Conservation (phyloP, 2,797 vertebrate genomes). For the Oryzias sinensis region DNA sequence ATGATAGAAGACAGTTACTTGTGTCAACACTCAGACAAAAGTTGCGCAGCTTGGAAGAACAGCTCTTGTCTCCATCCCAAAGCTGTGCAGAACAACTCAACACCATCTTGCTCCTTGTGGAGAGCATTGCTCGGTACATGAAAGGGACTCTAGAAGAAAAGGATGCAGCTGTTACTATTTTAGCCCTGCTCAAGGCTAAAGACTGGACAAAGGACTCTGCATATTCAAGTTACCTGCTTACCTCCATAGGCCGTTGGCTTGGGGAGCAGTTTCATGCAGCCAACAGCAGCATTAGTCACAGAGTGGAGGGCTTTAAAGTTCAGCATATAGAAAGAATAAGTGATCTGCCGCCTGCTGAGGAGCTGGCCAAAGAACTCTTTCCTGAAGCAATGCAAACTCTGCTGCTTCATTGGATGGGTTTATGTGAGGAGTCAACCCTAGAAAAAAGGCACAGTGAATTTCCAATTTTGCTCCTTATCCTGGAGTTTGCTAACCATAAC, state of each 20-base stretch:
- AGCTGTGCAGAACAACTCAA: constrained; percentile 48
- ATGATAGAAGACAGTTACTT: constrained; percentile 9
- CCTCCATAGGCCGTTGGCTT: constrained; percentile 76
- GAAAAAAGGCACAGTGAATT: constrained; percentile 82
- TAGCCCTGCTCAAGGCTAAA: constrained; percentile 66
- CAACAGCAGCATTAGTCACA: constrained; percentile 78
- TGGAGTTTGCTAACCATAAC: constrained; percentile 86
- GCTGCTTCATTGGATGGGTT: constrained; percentile 84
- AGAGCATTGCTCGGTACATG: constrained; percentile 56
- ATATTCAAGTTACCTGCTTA: constrained; percentile 75
- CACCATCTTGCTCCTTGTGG: constrained; percentile 61
- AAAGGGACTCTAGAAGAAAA: constrained; percentile 59
- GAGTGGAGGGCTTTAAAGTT: constrained; percentile 82
- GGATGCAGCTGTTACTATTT: constrained; percentile 53
- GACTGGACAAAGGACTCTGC: constrained; percentile 40
- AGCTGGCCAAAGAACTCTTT: constrained; percentile 78
- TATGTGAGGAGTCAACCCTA: constrained; percentile 70
- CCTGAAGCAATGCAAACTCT: constrained; percentile 82
- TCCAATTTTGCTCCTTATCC: constrained; percentile 83
- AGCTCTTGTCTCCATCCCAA: constrained; percentile 34
- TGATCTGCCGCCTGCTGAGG: constrained; percentile 82
- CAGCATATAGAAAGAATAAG: constrained; percentile 82
- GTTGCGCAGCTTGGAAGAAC: constrained; percentile 55
- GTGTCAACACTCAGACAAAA: constrained; percentile 47
- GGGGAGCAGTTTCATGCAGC: constrained; percentile 80